Conservation (phyloP, 2,888 invertebrate species). For the Galeruca laticollis region DNA sequence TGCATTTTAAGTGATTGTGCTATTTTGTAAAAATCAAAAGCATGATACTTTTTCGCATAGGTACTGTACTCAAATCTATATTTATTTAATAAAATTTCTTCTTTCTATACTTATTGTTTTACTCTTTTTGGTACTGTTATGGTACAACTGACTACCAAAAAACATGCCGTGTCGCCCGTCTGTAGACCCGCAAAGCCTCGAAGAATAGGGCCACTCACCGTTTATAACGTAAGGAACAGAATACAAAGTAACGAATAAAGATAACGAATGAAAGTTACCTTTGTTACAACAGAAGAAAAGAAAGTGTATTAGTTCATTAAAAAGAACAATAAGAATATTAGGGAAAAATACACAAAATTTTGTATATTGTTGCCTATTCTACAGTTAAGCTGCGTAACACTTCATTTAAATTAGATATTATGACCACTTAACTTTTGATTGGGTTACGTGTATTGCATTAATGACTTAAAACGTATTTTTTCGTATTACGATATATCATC, state of each 20-base stretch:
- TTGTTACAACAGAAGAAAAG: slow-evolving; percentile 17
- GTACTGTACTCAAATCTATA: too few species aligned
- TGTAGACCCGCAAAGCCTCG: slow-evolving; percentile 18
- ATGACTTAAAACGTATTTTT: too few species aligned
- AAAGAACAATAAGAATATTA: background rate
- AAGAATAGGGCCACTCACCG: slow-evolving; percentile 22
- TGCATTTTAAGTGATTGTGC: too few species aligned
- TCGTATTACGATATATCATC: too few species aligned
- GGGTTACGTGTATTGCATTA: background rate
- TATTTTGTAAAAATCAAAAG: too few species aligned
- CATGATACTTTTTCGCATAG: too few species aligned
- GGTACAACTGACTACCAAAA: slow-evolving; percentile 23
- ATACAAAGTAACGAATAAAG: background rate
- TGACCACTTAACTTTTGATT: too few species aligned
- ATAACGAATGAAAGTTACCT: slow-evolving; percentile 13
- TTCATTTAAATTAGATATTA: too few species aligned
- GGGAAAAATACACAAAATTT: too few species aligned
- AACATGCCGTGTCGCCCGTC: slow-evolving; percentile 10
- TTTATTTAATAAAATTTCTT: too few species aligned
- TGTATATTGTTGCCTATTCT: too few species aligned
- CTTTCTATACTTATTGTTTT: background rate
- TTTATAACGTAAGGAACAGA: background rate
- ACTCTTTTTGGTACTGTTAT: slow-evolving; percentile 3
- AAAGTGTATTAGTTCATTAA: slow-evolving; percentile 3
- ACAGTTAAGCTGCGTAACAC: too few species aligned